phyloP scores from a whole-genome alignment of 2,797 vertebrate species.

The Siniperca obscura region DNA sequence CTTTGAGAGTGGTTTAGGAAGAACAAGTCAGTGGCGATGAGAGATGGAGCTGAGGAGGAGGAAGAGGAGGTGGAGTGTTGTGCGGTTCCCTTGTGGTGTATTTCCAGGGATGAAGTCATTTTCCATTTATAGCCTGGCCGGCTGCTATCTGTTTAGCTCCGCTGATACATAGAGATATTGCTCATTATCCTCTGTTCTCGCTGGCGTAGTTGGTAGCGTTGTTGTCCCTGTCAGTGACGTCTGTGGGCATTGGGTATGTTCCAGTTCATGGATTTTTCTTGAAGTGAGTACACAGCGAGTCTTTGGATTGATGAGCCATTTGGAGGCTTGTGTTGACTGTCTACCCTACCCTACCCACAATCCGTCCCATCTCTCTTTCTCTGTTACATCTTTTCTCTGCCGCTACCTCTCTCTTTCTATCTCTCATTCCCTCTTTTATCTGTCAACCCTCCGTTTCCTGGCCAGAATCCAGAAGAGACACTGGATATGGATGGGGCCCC shows the following conservation, averaged over 20 bases:
- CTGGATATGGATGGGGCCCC: constrained; percentile 68
- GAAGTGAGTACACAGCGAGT: constrained; percentile 61
- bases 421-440: constrained; percentile 47
- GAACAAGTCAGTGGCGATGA: constrained; percentile 61
- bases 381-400: constrained; percentile 19
- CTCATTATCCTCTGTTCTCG: constrained; percentile 66
- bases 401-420: constrained; percentile 20
- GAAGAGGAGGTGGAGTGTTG: constrained; percentile 72
- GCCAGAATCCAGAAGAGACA: constrained; percentile 75
- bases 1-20: constrained; percentile 58
- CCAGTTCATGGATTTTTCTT: constrained; percentile 61
- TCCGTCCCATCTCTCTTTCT: constrained; percentile 27
- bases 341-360: background rate
- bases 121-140: constrained; percentile 83
- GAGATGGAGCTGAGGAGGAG: constrained; percentile 68
- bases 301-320: constrained; percentile 61
- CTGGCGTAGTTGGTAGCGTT: constrained; percentile 62
- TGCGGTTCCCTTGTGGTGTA: constrained; percentile 77
- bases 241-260: constrained; percentile 59
- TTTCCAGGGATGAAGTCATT: constrained; percentile 83
- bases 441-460: constrained; percentile 66
- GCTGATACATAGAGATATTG: constrained; percentile 70
- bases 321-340: constrained; percentile 48
- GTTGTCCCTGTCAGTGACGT: constrained; percentile 72
- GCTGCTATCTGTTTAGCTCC: constrained; percentile 79